These are phyloP conservation scores for Oligia strigilis DNA, from an alignment of 2,888 invertebrate species.

Conservation along the genomic window DNA sequence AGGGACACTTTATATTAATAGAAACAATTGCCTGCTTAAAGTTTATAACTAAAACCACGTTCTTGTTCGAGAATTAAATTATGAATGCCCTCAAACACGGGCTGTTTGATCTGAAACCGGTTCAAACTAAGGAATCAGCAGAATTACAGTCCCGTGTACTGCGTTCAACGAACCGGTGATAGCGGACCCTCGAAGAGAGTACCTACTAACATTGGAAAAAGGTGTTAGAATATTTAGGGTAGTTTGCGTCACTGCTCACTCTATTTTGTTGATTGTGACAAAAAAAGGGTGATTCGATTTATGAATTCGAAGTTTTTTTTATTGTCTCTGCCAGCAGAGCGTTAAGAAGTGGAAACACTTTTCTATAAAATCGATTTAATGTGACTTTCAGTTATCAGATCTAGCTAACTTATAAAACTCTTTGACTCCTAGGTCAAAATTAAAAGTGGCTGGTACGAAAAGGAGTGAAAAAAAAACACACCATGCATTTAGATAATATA, in stretches of 20 bases:
- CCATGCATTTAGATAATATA: too few relatives aligned
- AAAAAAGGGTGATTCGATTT: conserved; percentile 48
- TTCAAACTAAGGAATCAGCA: conserved; percentile 38
- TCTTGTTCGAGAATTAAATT: conserved; percentile 51
- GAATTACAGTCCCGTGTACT: conserved; percentile 51
- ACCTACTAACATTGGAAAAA: conserved; percentile 43
- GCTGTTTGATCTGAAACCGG: conserved; percentile 58
- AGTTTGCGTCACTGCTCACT: conserved; percentile 32
- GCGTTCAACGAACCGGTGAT: conserved; percentile 63
- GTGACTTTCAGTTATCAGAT: not conserved
- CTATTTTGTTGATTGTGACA: conserved; percentile 40
- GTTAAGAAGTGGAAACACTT: not conserved
- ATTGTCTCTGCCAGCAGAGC: conserved; percentile 1
- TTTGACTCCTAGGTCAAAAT: too few relatives aligned
- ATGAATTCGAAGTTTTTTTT: conserved; percentile 15
- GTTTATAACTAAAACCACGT: conserved; percentile 25
- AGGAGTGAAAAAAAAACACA: too few relatives aligned
- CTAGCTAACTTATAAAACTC: not conserved
- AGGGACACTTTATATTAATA: conserved; percentile 14
- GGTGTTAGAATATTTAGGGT: conserved; percentile 41
- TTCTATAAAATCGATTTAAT: not conserved
- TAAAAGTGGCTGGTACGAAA: too few relatives aligned
- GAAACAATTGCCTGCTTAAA: conserved; percentile 15
- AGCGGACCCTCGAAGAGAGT: conserved; percentile 18
- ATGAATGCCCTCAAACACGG: conserved; percentile 55